These are phyloP conservation scores for Drosophila monieri DNA, from an alignment of 2,888 invertebrate genomes.

Conservation along the genomic window DNA sequence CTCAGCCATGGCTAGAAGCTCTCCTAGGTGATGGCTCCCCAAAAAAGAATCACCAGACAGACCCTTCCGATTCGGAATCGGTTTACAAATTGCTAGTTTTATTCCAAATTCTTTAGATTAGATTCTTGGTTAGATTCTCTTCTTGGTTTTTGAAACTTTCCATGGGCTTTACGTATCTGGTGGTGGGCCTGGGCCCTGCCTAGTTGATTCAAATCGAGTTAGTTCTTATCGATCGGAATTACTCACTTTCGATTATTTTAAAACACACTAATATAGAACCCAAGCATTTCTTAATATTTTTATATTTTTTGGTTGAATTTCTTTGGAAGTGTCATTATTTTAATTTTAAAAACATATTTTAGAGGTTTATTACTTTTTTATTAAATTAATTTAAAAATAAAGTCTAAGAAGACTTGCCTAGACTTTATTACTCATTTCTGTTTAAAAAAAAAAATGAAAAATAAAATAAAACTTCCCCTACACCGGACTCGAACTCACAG, in stretches of 20 bases:
- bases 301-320: no score
- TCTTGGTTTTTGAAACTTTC: slow-evolving; percentile 19
- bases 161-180: slow-evolving; percentile 8
- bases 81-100: not conserved
- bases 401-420: no score
- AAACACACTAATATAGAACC: not conserved
- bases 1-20: not conserved
- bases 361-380: no score
- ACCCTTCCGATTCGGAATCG: not conserved
- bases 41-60: not conserved
- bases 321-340: no score
- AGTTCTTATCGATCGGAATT: slow-evolving; percentile 30
- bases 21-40: not conserved
- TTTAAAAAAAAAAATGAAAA: no score
- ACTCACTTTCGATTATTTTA: slow-evolving; percentile 32
- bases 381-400: no score
- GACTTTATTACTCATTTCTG: no score
- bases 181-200: not conserved
- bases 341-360: no score
- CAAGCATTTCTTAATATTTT: no score
- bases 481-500: no score
- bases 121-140: not conserved
- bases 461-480: no score
- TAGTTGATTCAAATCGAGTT: slow-evolving; percentile 25
- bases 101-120: slow-evolving; percentile 19